Evolutionary conservation across 2,888 invertebrate species (phyloP), one percentile per base, ranked within the genome.

Genomic region (Salticus scenicus): DNA sequence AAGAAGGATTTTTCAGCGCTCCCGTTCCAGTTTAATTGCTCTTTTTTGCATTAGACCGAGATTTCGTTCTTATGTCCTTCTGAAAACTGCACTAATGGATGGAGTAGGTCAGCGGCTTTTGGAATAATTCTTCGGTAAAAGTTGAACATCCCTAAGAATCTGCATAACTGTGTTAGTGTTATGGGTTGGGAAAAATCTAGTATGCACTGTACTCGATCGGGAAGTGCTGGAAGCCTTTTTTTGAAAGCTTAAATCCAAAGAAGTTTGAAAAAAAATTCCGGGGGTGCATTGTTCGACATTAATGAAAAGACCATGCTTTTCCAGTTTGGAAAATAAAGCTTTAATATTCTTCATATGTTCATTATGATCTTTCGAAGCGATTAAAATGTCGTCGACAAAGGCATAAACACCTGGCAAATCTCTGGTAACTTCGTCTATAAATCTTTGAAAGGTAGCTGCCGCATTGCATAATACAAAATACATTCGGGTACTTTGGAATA

Each of bases 111-210:
- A 2, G 79, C 72, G 42, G 64, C 64, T 63, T 79, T 42, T 1
- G 63, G 71, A 8, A 79, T 64, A 30, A 12, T 33, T 10, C 88
- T 47, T 14, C 88, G 14, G 41, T 88, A 88, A 30, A 76, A 87
- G 57, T 88, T 88, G 14, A 88, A 51, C 4, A 88, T 17, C 10
- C 88, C 87, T 27, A 88, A 66, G 42, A 73, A 88, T 10, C 87
- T 37, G 20, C 69, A 70, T 4, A 88, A 24, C 12, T 88, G 47
- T 1, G 70, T 83, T 14, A 74, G 28, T 2, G 83, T 71, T 12
- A 20, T 27, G 4, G 88, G 88, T 24, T 63, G 63, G 12, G 87
- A 81, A 70, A 81, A 87, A 8, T 87, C 71, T 14, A 30, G 41
- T 7, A 87, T 87, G 31, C 73, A 83, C n/a, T 76, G 42, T 1